Conservation (phyloP, 2,888 invertebrate genomes). For the Microplitis deprimator region DNA sequence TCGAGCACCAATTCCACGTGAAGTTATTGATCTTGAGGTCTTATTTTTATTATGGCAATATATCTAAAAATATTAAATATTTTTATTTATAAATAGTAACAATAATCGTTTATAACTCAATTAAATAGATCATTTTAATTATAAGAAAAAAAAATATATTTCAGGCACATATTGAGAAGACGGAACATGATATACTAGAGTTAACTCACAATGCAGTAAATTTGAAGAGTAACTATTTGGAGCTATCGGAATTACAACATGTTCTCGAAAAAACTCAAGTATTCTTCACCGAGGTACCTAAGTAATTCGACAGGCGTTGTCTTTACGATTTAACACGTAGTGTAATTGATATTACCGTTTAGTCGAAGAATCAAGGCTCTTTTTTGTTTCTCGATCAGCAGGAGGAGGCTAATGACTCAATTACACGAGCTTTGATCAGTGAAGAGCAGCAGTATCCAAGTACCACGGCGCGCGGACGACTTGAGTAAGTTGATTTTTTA, state of each 20-base stretch:
- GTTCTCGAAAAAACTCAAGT: constrained; percentile 93
- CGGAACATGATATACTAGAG: constrained; percentile 95
- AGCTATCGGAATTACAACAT: constrained; percentile 91
- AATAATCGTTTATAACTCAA: background rate
- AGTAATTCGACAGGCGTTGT: constrained; percentile 31
- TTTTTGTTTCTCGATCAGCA: constrained; percentile 72
- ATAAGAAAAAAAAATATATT: constrained; percentile 23
- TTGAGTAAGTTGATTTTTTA: constrained; percentile 66
- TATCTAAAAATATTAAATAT: background rate
- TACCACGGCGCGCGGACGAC: constrained; percentile 65
- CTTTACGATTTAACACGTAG: constrained; percentile 53
- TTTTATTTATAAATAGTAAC: background rate
- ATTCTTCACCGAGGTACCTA: constrained; percentile 84
- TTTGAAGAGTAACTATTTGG: constrained; percentile 90
- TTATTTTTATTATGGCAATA: constrained; percentile 38
- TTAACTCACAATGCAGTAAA: constrained; percentile 94
- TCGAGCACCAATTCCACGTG: constrained; percentile 82
- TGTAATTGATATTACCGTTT: constrained; percentile 66
- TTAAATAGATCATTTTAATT: background rate
- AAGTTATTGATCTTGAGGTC: constrained; percentile 92
- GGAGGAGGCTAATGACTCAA: constrained; percentile 78
- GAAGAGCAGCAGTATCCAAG: constrained; percentile 70
- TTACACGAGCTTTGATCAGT: constrained; percentile 75
- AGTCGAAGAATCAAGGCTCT: constrained; percentile 68
- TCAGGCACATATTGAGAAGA: constrained; percentile 93